Evolutionary conservation across 1,140 invertebrate genomes (phyloP), one percentile per base, ranked within the genome.

Genomic region (Antheraea mylitta): DNA sequence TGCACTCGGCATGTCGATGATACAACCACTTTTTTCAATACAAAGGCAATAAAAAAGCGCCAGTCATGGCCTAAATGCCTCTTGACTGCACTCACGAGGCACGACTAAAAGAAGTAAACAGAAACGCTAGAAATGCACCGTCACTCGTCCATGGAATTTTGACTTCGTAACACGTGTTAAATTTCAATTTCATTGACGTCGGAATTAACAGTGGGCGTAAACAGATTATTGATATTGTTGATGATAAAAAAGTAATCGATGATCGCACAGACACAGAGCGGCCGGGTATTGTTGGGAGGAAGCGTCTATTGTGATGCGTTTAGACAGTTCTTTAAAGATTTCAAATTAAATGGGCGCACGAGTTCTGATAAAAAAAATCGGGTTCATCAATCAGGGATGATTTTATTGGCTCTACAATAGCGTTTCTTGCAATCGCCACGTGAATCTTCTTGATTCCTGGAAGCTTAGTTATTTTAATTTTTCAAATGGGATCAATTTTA

Each of bases 201-300:
- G 83, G 81, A 90, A 88, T 90, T 89, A 92, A 90, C 87, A 78
- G 87, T 89, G 90, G 90, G 90, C 88, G 90, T 92, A 89, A 85
- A 90, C 87, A 81, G 86, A 88, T 89, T 90, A 90, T 90, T 85
- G 86, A 90, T 91, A 89, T 91, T 90, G 85, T 85, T 73, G 66
- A 74, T 73, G 84, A 89, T 87, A 90, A 92, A 66, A 91, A 92
- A 89, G 79, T 89, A 90, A 92, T 92, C 88, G 89, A 90, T 90
- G 89, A 90, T 86, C 87, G 86, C 77, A 78, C 83, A 76, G 82
- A 81, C 77, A 78, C 82, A 77, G 81, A 81, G 78, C 80, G 76
- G 48, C 68, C 73, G 75, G 58, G 74, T 73, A 80, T 85, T 83
- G 80, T 81, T 72, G 70, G 72, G 79, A 85, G 83, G 87, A 87